A percentile compares a stretch with the other conserved stretches of the same genome.
phyloP scores from a whole-genome alignment of 2,888 invertebrate genomes.

The Harpagoxenus sublaevis region DNA sequence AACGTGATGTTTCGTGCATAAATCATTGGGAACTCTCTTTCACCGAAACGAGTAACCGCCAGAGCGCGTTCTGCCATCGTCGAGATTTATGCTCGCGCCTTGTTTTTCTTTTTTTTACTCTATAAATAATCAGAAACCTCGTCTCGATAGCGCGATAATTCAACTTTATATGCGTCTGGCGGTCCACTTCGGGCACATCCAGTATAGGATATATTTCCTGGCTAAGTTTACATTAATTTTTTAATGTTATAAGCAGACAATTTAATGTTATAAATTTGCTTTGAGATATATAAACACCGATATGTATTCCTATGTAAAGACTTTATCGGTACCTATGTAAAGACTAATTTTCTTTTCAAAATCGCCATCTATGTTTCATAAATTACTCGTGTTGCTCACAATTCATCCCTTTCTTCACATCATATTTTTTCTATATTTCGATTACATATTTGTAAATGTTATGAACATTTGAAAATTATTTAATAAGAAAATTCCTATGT shows the following conservation, averaged over 20 bases:
- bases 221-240: not conserved
- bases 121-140: constrained; percentile 41
- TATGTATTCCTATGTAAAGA: too few species aligned
- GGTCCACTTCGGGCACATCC: not conserved
- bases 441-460: not conserved
- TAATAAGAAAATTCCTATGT: not conserved
- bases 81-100: constrained; percentile 38
- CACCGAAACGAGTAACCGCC: constrained; percentile 28
- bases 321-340: not conserved
- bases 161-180: not conserved
- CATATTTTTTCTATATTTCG: not conserved
- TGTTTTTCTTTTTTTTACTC: constrained; percentile 27
- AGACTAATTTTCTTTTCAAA: not conserved
- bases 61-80: constrained; percentile 33
- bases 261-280: not conserved
- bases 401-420: not conserved
- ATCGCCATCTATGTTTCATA: not conserved
- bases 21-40: constrained; percentile 45
- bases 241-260: not conserved
- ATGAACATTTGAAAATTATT: not conserved
- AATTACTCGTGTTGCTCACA: not conserved
- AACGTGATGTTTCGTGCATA: constrained; percentile 36
- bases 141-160: constrained; percentile 27
- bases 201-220: not conserved
- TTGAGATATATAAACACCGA: not conserved